Percentiles rank a stretch among this genome's conserved stretches.
phyloP scores from a whole-genome alignment of 2,888 invertebrate species.

The Andrena hattorfiana region DNA sequence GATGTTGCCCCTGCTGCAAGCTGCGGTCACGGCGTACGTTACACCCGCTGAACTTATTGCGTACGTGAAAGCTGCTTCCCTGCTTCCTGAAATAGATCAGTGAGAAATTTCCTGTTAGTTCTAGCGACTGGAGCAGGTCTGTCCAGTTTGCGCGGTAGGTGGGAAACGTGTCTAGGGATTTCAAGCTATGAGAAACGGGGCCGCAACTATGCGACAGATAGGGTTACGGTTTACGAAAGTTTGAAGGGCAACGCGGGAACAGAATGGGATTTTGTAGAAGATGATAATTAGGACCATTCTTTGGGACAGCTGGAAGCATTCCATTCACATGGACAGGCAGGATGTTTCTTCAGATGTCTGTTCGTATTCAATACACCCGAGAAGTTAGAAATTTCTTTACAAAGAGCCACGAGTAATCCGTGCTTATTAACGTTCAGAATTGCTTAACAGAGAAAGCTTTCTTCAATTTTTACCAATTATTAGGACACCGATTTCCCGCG shows the following conservation, averaged over 20 bases:
- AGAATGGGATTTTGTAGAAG: constrained; percentile 3
- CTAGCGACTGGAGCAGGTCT: constrained; percentile 49
- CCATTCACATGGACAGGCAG: neutral
- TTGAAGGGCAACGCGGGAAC: constrained; percentile 11
- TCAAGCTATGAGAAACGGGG: constrained; percentile 33
- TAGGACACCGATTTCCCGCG: too few relatives aligned
- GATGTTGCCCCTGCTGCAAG: constrained; percentile 96
- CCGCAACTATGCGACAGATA: constrained; percentile 9
- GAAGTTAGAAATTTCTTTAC: neutral
- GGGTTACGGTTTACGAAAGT: constrained; percentile 12
- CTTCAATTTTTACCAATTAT: too few relatives aligned
- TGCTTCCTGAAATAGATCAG: constrained; percentile 89
- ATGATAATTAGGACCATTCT: neutral
- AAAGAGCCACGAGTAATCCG: neutral
- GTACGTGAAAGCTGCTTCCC: constrained; percentile 97
- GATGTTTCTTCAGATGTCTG: neutral
- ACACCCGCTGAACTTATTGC: constrained; percentile 97
- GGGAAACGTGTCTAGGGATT: constrained; percentile 45
- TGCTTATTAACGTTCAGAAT: neutral
- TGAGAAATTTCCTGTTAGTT: constrained; percentile 63
- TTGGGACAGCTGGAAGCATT: constrained; percentile 13
- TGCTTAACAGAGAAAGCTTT: neutral
- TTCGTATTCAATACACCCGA: neutral
- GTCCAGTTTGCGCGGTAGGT: constrained; percentile 55
- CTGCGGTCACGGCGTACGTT: constrained; percentile 95